Evolutionary conservation across 2,113 vertebrate species (phyloP).

Genomic region (Dolichotis patagonum): DNA sequence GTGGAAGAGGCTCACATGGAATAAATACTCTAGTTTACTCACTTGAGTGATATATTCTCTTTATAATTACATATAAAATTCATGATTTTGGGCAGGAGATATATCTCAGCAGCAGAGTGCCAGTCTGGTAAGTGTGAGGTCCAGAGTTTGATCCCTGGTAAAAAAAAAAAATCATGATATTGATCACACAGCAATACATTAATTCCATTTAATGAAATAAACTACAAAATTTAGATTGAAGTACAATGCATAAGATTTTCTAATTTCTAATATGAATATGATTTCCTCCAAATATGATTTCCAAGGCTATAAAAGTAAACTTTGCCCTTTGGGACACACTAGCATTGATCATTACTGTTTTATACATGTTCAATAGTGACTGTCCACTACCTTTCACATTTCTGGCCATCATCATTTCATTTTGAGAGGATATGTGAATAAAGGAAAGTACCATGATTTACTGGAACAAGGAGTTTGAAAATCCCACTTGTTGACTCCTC

Average conservation of each 20-base stretch:
- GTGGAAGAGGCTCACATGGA: neutral
- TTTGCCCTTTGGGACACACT: neutral
- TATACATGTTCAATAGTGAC: neutral
- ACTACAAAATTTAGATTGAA: neutral
- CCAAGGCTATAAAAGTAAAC: neutral
- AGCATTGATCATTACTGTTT: neutral
- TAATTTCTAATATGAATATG: neutral
- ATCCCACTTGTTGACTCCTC: rapidly evolving
- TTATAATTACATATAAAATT: neutral
- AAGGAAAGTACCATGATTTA: neutral
- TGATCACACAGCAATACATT: neutral
- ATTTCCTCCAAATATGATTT: neutral
- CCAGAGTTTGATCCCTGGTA: no score
- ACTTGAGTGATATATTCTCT: neutral
- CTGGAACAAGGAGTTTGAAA: neutral
- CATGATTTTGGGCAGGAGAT: neutral
- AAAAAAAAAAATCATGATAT: neutral
- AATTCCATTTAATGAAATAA: neutral
- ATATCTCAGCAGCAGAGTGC: no score
- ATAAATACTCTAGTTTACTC: neutral
- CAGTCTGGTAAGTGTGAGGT: no score
- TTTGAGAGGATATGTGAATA: neutral
- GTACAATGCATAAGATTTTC: neutral
- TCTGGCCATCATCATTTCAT: neutral
- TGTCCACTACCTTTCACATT: no score